A percentile compares a stretch with the other conserved stretches of the same genome.
phyloP scores from a whole-genome alignment of 2,888 invertebrate genomes.

The Diarsia brunnea region DNA sequence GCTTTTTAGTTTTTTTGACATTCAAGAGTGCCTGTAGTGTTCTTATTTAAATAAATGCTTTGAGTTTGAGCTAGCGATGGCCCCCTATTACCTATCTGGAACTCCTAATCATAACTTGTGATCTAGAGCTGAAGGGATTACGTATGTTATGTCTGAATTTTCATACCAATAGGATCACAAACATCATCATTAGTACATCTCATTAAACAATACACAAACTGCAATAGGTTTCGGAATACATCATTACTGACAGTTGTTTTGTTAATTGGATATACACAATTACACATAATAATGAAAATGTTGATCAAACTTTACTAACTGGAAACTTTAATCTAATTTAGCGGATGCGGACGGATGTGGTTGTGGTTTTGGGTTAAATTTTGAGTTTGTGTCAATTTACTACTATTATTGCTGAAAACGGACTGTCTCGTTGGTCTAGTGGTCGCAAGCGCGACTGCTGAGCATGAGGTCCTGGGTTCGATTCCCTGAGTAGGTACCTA shows the following conservation, averaged over 20 bases:
- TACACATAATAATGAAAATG: not conserved
- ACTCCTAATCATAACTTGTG: not conserved
- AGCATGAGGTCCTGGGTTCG: too few relatives aligned
- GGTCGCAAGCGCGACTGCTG: too few relatives aligned
- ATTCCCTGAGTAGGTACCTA: too few relatives aligned
- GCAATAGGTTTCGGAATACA: not conserved
- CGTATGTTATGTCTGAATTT: not conserved
- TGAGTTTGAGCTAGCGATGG: too few relatives aligned
- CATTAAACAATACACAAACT: not conserved
- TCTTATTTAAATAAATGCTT: too few relatives aligned
- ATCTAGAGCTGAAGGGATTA: not conserved
- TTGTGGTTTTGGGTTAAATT: slow-evolving; percentile 14
- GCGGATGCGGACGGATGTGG: not conserved
- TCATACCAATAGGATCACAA: not conserved
- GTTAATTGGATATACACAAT: not conserved
- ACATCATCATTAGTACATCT: not conserved
- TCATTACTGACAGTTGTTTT: slow-evolving; percentile 4
- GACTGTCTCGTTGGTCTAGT: too few relatives aligned
- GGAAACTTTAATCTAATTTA: slow-evolving; percentile 8
- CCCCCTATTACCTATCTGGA: not conserved
- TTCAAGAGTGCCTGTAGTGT: too few relatives aligned
- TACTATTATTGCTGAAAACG: too few relatives aligned
- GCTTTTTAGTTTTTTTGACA: too few relatives aligned
- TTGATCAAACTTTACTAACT: slow-evolving; percentile 1
- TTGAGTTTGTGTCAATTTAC: not conserved